Evolutionary conservation across 2,797 vertebrate genomes (phyloP).

Genomic region (Tinamus major): DNA sequence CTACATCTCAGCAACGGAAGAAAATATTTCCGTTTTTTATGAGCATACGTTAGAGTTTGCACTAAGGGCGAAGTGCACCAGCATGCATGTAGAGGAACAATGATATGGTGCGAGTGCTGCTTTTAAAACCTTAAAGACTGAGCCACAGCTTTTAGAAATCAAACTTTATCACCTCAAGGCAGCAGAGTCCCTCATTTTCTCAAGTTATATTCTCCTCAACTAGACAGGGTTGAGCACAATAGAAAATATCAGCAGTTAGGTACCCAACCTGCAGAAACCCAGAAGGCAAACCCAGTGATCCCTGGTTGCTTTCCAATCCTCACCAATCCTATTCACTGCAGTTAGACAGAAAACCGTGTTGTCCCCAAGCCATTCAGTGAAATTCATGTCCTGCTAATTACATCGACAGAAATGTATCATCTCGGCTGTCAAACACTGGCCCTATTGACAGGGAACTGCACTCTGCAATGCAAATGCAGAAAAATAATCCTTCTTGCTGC

Average conservation of each 20-base stretch:
- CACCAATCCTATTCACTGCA: conserved; percentile 24
- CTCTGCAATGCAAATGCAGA: conserved; percentile 35
- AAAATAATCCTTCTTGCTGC: conserved; percentile 54
- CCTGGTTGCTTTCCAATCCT: conserved; percentile 34
- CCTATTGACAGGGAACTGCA: conserved; percentile 17
- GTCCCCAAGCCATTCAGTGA: conserved; percentile 58
- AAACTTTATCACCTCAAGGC: conserved; percentile 38
- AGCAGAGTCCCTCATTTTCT: conserved; percentile 42
- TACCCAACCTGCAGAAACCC: conserved; percentile 64
- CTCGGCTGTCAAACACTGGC: conserved; percentile 49
- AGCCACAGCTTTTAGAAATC: conserved; percentile 46
- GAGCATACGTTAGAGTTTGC: background rate
- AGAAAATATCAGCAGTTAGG: conserved; percentile 54
- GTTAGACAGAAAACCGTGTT: conserved; percentile 39
- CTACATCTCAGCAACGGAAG: background rate
- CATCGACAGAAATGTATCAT: conserved; percentile 68
- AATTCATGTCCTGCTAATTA: conserved; percentile 60
- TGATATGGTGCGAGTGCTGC: background rate
- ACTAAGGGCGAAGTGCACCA: background rate
- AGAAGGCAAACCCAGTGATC: conserved; percentile 42
- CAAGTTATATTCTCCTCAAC: conserved; percentile 56
- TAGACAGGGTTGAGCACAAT: conserved; percentile 33
- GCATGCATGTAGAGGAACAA: background rate
- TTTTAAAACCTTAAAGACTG: conserved; percentile 28
- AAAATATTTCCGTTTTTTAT: background rate